Base-by-base conservation (phyloP, 2,797 vertebrate genomes). In the Macropodus opercularis region DNA sequence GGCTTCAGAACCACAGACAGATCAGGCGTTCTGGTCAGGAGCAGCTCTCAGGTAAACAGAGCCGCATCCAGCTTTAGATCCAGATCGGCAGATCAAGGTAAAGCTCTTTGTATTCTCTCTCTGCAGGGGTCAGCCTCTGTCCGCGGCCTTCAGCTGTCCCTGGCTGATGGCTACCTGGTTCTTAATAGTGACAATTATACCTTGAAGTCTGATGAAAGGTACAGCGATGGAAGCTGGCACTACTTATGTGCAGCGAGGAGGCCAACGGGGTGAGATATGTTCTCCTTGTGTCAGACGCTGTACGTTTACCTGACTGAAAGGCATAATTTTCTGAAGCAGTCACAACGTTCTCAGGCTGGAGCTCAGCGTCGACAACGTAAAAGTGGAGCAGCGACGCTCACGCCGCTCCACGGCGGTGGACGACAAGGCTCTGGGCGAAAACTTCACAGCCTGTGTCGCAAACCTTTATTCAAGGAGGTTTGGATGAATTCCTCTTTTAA, bases 221-320 rank as follows among this genome's bases (percentile, higher is more conserved):
- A 80, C 41, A 77, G 51, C n/a, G 85, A 84, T 64, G 88, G 87
- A 57, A 36, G 29, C n/a, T 91, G 89, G 88, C 86, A 90, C 66
- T 84, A 88, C 35, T 10, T 91, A 27, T 85, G 80, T n/a, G 85
- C 82, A 56, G 63, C 46, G 27, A 54, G 21, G 59, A 72, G 56
- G 60, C 42, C 58, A 7, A 44, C 64, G 5, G 75, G 74, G 85
- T 90, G 58, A 83, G 69, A 36, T 8, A 17, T 32, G 11, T 31
- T 22, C 19, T 34, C 7, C 18, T 15, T 32, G 22, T 64, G 15
- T 40, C 13, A 10, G 35, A 3, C 56, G 6, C 19, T 56, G 9
- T 13, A 21, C 17, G 18, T 66, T 64, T 23, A 19, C 27, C 19
- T 24, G 5, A 47, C 3, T 57, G 34, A 7, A 36, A 36, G 19